Evolutionary conservation across 35 echinoderm and acorn worm species (phyloP).

Genomic region (Chiridota heheva): DNA sequence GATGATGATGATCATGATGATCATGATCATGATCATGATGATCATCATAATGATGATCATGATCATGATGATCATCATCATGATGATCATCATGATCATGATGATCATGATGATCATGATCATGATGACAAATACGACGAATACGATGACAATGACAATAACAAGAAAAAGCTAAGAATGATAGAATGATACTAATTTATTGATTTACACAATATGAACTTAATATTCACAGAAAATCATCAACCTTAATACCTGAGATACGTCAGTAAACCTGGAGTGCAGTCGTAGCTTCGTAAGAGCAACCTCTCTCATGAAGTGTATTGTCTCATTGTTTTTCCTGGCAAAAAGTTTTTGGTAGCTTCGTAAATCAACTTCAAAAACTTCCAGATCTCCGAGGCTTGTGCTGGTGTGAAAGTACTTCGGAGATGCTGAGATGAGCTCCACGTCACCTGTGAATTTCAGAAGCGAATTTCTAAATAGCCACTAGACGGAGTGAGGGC

Average conservation of each 20-base stretch:
- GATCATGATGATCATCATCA: neutral
- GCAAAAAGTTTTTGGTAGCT: constrained; percentile 9
- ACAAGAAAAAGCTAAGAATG: neutral
- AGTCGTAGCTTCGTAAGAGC: neutral
- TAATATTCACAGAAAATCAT: neutral
- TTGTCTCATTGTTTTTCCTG: neutral
- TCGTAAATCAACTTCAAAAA: neutral
- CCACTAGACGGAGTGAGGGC: too few species aligned
- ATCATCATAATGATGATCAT: neutral
- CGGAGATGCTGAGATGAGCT: too few species aligned
- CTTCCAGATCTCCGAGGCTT: neutral
- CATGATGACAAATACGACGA: too few species aligned
- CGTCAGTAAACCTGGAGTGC: neutral
- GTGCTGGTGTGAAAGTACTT: too few species aligned
- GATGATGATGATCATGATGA: neutral
- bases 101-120: neutral
- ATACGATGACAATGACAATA: too few species aligned
- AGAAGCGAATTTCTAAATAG: too few species aligned
- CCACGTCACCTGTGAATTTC: too few species aligned
- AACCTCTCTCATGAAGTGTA: neutral
- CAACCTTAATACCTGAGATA: neutral
- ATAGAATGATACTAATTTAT: neutral
- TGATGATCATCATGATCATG: neutral
- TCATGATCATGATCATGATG: neutral
- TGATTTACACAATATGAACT: neutral